Evolutionary conservation across 2,888 invertebrate genomes (phyloP), one percentile per base, ranked within the genome.

Genomic region (Bombylius major): DNA sequence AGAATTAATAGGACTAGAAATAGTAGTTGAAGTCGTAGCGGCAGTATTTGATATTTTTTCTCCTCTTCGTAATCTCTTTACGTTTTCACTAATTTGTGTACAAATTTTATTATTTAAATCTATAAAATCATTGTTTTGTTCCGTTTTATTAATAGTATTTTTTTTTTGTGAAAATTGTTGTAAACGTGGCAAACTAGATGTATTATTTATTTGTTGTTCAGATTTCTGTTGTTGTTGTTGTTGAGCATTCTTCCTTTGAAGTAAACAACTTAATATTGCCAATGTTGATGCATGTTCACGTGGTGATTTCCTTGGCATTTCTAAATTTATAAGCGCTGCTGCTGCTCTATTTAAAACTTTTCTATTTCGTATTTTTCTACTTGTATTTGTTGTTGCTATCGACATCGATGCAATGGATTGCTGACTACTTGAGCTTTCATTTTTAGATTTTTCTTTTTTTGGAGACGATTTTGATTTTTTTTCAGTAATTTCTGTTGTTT

Each of bases 261-360:
- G 73, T 32, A 85, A 70, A 54, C 83, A 82, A 47, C 84, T 84
- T 5, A 91, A 81, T 56, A 91, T 87, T 0, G 91, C 91, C 58
- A 90, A 72, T 0, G 92, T 92, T 0, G 90, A 90, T 0, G 91
- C 91, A 68, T 92, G 91, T 69, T 91, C 91, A 32, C 92, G 77
- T 0, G 92, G 92, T 0, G 89, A 90, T 67, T 91, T 91, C 47
- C 92, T 76, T 0, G 90, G 87, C 58, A 73, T 61, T 52, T 72
- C 72, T 34, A 65, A 59, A 57, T 61, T 64, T 44, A 66, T 63
- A 54, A 66, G 62, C 31, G 51, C 70, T 69, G 45, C 14, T 5
- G 14, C 14, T 45, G 4, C n/a, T 11, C 8, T 14, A 42, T 42
- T 42, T 47, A 31, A 47, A 67, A 51, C 70, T 71, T 46, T 13